Conservation (phyloP, 2,888 invertebrate species). For the Amblyjoppa proteus region DNA sequence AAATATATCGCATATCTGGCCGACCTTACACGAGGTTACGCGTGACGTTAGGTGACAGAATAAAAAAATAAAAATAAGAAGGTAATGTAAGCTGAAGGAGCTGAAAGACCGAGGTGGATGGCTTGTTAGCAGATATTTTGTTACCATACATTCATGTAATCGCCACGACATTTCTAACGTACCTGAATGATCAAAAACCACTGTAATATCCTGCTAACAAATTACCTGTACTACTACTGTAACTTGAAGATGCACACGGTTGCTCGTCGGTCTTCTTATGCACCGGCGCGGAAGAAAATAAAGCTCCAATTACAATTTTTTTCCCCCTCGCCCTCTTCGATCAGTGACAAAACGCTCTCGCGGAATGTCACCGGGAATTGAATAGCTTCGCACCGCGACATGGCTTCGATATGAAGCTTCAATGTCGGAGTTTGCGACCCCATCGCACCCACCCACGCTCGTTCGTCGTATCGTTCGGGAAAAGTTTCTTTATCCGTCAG, state of each 20-base stretch:
- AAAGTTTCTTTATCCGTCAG: conserved; percentile 44
- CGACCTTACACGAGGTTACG: neutral
- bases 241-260: neutral
- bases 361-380: conserved; percentile 3
- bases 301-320: neutral
- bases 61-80: neutral
- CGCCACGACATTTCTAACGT: too few relatives aligned
- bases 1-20: neutral
- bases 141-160: too few relatives aligned
- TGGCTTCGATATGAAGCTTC: conserved; percentile 4
- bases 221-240: too few relatives aligned
- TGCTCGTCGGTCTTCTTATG: neutral
- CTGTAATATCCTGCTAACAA: too few relatives aligned
- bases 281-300: neutral
- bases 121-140: too few relatives aligned
- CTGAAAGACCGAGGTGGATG: too few relatives aligned
- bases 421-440: conserved; percentile 8
- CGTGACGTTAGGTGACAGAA: neutral
- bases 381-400: conserved; percentile 12
- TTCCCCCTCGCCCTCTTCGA: neutral
- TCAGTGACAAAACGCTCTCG: neutral
- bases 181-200: too few relatives aligned
- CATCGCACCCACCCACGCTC: neutral
- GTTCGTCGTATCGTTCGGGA: neutral
- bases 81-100: neutral